Evolutionary conservation across 2,888 invertebrate species (phyloP), one percentile per base, ranked within the genome.

Genomic region (Notocelia uddmanniana): DNA sequence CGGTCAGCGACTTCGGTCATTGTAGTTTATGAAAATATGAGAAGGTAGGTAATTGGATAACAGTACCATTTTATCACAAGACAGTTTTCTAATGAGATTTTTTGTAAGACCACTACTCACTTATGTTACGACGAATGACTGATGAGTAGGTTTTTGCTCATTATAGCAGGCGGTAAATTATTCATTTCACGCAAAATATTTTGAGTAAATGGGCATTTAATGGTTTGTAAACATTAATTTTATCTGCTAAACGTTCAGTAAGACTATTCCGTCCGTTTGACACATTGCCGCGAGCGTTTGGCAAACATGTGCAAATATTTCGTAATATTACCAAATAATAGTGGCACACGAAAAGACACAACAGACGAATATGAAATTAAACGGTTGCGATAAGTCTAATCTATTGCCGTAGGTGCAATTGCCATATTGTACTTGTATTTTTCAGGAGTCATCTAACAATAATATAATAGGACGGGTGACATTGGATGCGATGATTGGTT

Each of bases 231-330:
- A 48, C 21, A 62, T 26, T 50, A 57, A 48, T 60, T 68, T 69
- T 69, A 60, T 58, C 48, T 58, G 64, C 58, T n/a, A 59, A 70
- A 31, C 54, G 15, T 67, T 71, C 45, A 66, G 70, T 66, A 59
- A 45, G 11, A 26, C 21, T 21, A 34, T 55, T 34, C 13, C 26
- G 10, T 9, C 34, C 8, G 23, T 54, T 66, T 54, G 21, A 37
- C 50, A 71, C 54, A 67, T 60, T 48, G 31, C 31, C 21, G 66
- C 34, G 59, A 54, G 52, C 31, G 45, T 69, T 62, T 66, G 66
- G 57, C 60, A 66, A 31, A 48, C 48, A 48, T 66, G 69, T 69
- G 73, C 69, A 66, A 73, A 60, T 69, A 69, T 73, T 69, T 59
- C 19, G 18, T 37, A 55, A 26, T 54, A 45, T 58, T 57, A 48